A percentile compares a stretch with the other conserved stretches of the same genome.
phyloP scores from a whole-genome alignment of 2,113 vertebrate genomes.

The Seriola rivoliana region DNA sequence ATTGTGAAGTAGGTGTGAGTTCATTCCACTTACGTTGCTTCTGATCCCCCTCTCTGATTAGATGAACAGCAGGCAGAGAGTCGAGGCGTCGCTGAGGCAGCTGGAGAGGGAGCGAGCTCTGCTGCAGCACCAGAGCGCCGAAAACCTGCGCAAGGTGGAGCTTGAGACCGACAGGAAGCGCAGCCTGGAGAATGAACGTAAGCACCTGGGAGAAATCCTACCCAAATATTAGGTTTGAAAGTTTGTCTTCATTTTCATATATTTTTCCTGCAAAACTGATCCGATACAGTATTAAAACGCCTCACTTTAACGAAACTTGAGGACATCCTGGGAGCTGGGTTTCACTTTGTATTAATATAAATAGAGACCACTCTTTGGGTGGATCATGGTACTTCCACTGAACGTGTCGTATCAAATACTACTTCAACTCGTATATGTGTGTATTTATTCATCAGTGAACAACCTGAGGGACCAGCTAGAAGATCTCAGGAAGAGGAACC shows the following conservation, averaged over 20 bases:
- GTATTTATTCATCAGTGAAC: conserved; percentile 85
- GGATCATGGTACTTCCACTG: neutral
- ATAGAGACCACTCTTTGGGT: neutral
- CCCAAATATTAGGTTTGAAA: neutral
- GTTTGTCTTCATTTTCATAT: conserved; percentile 3
- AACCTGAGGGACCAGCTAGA: conserved; percentile 96
- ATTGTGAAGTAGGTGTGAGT: neutral
- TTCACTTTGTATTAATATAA: neutral
- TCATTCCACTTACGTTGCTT: conserved; percentile 7
- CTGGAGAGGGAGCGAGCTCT: conserved; percentile 94
- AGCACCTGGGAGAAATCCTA: conserved; percentile 16
- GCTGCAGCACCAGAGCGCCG: conserved; percentile 93
- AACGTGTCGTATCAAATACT: neutral
- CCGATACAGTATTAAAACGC: neutral
- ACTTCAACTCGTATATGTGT: neutral
- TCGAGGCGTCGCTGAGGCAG: conserved; percentile 91
- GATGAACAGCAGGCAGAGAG: conserved; percentile 91
- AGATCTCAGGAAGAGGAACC: conserved; percentile 94
- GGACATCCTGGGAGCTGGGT: neutral
- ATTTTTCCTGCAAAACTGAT: neutral
- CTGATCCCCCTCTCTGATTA: conserved; percentile 69
- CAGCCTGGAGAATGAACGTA: conserved; percentile 94
- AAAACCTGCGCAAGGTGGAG: conserved; percentile 93
- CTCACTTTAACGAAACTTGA: neutral
- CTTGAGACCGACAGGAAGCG: conserved; percentile 93